These are phyloP conservation scores for Oceanodroma tethys DNA, from an alignment of 2,113 vertebrate species.

Conservation along the genomic window DNA sequence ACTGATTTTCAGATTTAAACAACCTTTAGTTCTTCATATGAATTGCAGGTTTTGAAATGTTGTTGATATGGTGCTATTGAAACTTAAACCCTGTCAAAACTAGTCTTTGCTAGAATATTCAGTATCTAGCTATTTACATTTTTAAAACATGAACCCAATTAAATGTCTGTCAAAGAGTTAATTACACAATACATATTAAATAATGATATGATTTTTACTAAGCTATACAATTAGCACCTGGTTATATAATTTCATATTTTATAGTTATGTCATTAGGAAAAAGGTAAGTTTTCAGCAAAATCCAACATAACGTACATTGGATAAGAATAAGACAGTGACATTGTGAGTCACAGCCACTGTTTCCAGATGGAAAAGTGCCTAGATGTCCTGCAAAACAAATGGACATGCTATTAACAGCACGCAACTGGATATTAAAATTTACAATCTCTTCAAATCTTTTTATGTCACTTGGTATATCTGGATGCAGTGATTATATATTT, in stretches of 20 bases:
- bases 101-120: neutral
- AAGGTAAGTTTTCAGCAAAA: neutral
- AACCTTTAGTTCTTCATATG: neutral
- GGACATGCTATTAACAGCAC: neutral
- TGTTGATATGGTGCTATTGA: neutral
- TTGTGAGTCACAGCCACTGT: neutral
- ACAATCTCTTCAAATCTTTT: neutral
- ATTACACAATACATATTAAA: conserved; percentile 19
- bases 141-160: conserved; percentile 26
- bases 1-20: neutral
- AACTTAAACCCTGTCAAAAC: neutral
- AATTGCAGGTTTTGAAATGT: neutral
- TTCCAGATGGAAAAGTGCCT: neutral
- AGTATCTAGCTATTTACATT: conserved; percentile 12
- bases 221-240: conserved; percentile 11
- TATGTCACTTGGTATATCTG: neutral
- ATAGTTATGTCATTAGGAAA: neutral
- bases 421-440: conserved; percentile 9
- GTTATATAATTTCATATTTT: conserved; percentile 15
- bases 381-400: neutral
- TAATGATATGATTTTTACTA: conserved; percentile 7
- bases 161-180: conserved; percentile 22
- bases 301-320: neutral
- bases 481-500: neutral
- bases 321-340: neutral